phyloP scores from a whole-genome alignment of 1,140 invertebrate genomes.

The Macrobrachium nipponense region DNA sequence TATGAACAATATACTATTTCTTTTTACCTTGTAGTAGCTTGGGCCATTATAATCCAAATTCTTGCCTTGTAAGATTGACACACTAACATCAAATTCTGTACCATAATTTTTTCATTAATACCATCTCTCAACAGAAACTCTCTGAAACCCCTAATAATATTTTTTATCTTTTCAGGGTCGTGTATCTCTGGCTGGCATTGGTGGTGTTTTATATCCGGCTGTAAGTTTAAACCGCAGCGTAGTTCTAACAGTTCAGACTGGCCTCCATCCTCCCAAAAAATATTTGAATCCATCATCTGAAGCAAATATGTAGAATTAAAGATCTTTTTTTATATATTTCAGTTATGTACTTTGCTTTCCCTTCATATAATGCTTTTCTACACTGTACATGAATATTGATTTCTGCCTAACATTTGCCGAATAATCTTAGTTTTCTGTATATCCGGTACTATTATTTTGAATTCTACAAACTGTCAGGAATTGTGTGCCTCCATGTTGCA shows the following conservation, averaged over 20 bases:
- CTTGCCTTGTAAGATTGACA: too few relatives aligned
- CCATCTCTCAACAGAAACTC: not conserved
- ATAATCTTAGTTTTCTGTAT: constrained; percentile 19
- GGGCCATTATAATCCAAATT: too few relatives aligned
- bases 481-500: constrained; percentile 14
- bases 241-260: constrained; percentile 47
- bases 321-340: not conserved
- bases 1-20: too few relatives aligned
- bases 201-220: constrained; percentile 61
- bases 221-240: constrained; percentile 63
- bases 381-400: not conserved
- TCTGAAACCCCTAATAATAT: too few relatives aligned
- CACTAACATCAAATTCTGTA: too few relatives aligned
- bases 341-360: not conserved
- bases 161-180: constrained; percentile 46
- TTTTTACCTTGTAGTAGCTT: too few relatives aligned
- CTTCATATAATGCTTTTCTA: not conserved
- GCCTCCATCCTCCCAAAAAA: constrained; percentile 54
- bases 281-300: not conserved
- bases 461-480: constrained; percentile 13
- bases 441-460: not conserved
- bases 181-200: constrained; percentile 51
- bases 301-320: not conserved
- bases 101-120: not conserved
- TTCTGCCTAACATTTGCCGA: not conserved